Evolutionary conservation across 2,113 vertebrate genomes (phyloP).

Genomic region (Myrmecobius fasciatus): DNA sequence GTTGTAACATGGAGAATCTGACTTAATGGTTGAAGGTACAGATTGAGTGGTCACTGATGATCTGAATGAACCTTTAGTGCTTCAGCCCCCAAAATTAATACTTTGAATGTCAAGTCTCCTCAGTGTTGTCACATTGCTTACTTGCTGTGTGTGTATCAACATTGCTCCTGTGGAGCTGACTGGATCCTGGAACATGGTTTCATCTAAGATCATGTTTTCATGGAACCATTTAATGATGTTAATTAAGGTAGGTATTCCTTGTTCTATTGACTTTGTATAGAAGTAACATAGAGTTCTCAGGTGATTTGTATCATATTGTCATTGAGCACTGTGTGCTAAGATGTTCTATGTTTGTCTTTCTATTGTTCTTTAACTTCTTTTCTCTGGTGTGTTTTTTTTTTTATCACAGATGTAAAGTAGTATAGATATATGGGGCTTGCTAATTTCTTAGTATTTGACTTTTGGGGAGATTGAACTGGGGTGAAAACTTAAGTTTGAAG

Average conservation of each 20-base stretch:
- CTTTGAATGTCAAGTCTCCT: not conserved
- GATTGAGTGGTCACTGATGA: not conserved
- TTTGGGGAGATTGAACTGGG: not conserved
- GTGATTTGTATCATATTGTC: not conserved
- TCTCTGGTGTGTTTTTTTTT: not conserved
- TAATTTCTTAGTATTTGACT: not conserved
- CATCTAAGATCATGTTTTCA: not conserved
- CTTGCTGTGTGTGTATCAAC: not conserved
- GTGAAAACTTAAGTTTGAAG: not conserved
- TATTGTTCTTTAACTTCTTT: not conserved
- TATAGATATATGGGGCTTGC: not conserved
- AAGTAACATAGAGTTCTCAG: not conserved
- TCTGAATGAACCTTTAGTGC: not conserved
- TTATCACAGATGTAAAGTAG: not conserved
- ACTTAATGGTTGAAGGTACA: not conserved
- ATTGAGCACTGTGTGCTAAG: not conserved
- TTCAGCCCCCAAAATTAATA: not conserved
- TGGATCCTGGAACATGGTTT: not conserved
- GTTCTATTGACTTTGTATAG: not conserved
- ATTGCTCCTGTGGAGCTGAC: not conserved
- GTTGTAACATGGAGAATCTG: not conserved
- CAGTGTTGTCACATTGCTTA: not conserved
- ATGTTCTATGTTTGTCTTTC: not conserved
- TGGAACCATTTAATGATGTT: not conserved
- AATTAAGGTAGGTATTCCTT: not conserved